A percentile compares a stretch with the other conserved stretches of the same genome.
Evolutionary conservation across 2,888 invertebrate genomes (phyloP).

Genomic region (Melieria picta): DNA sequence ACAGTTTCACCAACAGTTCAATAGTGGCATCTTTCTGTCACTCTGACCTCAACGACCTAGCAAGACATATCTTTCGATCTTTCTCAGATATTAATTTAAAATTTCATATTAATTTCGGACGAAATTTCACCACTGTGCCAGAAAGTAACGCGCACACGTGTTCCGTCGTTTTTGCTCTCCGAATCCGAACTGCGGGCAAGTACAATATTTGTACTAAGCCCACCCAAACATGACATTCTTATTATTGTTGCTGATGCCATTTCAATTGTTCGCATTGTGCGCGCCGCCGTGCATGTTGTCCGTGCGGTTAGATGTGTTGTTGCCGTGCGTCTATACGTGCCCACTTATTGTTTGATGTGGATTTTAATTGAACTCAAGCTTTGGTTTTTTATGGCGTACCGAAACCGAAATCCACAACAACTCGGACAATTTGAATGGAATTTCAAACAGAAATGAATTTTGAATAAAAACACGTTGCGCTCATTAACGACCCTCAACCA

Average conservation of each 20-base stretch:
- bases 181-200: neutral
- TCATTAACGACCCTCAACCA: slow-evolving; percentile 48
- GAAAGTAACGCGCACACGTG: no score
- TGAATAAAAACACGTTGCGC: slow-evolving; percentile 57
- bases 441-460: slow-evolving; percentile 42
- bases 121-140: no score
- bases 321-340: slow-evolving; percentile 57
- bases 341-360: slow-evolving; percentile 63
- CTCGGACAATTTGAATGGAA: slow-evolving; percentile 42
- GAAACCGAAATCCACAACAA: slow-evolving; percentile 17
- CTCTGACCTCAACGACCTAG: no score
- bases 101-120: no score
- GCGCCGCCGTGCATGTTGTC: slow-evolving; percentile 9
- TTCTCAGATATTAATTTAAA: no score
- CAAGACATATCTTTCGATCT: no score
- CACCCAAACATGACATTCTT: slow-evolving; percentile 7
- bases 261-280: neutral
- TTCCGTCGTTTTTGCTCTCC: no score
- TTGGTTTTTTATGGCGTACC: slow-evolving; percentile 44
- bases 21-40: no score
- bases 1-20: no score
- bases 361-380: slow-evolving; percentile 65
- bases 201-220: neutral
- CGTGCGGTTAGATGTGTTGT: slow-evolving; percentile 25
- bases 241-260: slow-evolving; percentile 18